Evolutionary conservation across 2,888 invertebrate species (phyloP).

Genomic region (Mythimna loreyi): DNA sequence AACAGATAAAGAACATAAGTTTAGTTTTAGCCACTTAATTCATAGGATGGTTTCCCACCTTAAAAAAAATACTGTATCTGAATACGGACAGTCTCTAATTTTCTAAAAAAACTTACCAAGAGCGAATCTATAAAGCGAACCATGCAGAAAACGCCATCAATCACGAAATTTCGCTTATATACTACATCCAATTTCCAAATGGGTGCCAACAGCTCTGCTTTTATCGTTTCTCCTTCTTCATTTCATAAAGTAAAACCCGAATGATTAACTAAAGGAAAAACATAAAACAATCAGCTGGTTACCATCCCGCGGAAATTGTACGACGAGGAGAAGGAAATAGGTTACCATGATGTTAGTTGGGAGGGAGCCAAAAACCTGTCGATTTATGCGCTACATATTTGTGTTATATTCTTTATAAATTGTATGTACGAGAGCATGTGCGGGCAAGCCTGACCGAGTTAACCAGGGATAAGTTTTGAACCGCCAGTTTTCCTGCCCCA

Average conservation of each 20-base stretch:
- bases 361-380: constrained; percentile 59
- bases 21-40: too few relatives aligned
- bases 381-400: constrained; percentile 59
- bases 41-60: too few relatives aligned
- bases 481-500: background rate
- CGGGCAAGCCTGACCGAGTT: constrained; percentile 11
- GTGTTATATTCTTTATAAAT: constrained; percentile 54
- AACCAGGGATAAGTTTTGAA: constrained; percentile 25
- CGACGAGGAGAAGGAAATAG: constrained; percentile 58
- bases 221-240: constrained; percentile 11
- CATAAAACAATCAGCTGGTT: constrained; percentile 52
- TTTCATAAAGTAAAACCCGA: constrained; percentile 45
- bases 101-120: too few relatives aligned
- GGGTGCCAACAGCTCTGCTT: constrained; percentile 17
- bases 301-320: constrained; percentile 54
- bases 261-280: constrained; percentile 55
- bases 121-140: background rate
- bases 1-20: too few relatives aligned
- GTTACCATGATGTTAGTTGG: constrained; percentile 52
- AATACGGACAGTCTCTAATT: too few relatives aligned
- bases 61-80: too few relatives aligned
- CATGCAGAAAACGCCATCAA: background rate
- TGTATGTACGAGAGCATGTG: constrained; percentile 31
- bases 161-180: constrained; percentile 11
- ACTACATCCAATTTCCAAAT: constrained; percentile 35